Base-by-base conservation (phyloP, 2,888 invertebrate genomes). In the Lithophane leautieri region DNA sequence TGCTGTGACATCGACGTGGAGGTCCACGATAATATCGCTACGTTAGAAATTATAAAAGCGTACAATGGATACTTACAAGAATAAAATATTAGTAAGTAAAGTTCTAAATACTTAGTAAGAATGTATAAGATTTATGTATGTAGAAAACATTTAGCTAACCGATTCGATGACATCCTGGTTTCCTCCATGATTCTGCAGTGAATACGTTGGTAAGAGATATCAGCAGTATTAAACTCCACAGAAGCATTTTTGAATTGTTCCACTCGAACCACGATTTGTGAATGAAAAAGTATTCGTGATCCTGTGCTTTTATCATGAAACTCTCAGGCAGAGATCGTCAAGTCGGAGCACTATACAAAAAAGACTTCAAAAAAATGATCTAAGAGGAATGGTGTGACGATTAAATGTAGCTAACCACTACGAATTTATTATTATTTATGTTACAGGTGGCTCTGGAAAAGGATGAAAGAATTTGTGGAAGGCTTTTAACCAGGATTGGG, bases 151-250 rank as follows among this genome's bases (percentile, higher is more conserved):
- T 42, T 42, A 42, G 28, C 97, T 94, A 94, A 97, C 98, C 98
- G 85, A 98, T 97, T 97, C 97, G 97, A 90, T 98, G 98, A 90
- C 98, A 98, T 70, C 98, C 98, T 34, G 98, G 98, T 89, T 97
- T 97, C 83, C 97, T 97, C 98, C 98, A 98, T 70, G 94, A 91
- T 72, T 96, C 96, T 52, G 92, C 89, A 34, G 93, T 91, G 65
- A 97, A 91, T 82, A 97, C 96, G 86, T 95, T 91, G 80, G 89
- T 91, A 91, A 88, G 91, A 87, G 91, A 91, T 84, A 94, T 83
- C 40, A 95, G 79, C 67, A 96, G 83, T 61, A 95, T 80, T 58
- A 94, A 86, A 90, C 89, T 89, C 85, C 91, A 92, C 69, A 94
- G 83, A 89, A 94, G 90, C 96, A 96, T 90, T 67, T 85, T 92